Base-by-base conservation (phyloP, 2,113 vertebrate species). In the Plecturocebus donacophilus region DNA sequence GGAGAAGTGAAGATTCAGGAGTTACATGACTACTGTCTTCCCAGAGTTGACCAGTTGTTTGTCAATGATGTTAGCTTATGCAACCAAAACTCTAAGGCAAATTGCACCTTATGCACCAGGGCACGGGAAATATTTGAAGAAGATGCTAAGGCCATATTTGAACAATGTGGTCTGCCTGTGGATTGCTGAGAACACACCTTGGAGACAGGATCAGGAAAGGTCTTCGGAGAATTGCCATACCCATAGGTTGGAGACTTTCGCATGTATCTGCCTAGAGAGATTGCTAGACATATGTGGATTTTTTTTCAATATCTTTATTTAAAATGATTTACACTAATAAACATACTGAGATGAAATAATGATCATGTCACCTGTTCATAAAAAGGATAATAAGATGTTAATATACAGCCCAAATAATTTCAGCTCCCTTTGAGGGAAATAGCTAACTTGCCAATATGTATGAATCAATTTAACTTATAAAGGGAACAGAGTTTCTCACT, bases 401-500 rank as follows among this genome's bases (percentile, higher is more conserved):
- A 97, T 96, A 96, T 92, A 97, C 92, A 94, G 70, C 40, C 90
- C 94, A 92, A 96, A 95, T 96, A 98, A 93, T 97, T 97, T 83
- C 92, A 95, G 71, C 84, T 95, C 84, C 90, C 97, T 96, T 96
- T 96, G 90, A 96, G 96, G 81, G 71, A 96, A 96, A 92, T 64
- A 81, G 96, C 87, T 96, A 97, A 95, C 49, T 81, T 97, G 98
- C 92, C 98, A 94, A 96, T 97, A 95, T 95, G 87, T 97, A 87
- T 96, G 95, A 97, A 97, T 97, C 84, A 81, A 97, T 97, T 97
- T 96, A 95, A 95, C 84, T 92, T 90, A 88, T 61, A 94, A 94
- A 96, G 84, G 45, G 45, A 95, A 58, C 40, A 52, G 47, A 93
- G 87, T 14, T 87, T 66, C 25, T 94, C 52, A 54, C 35, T 96